These are phyloP conservation scores for Fragum sueziense DNA, from an alignment of 2,888 invertebrate genomes.

Conservation along the genomic window DNA sequence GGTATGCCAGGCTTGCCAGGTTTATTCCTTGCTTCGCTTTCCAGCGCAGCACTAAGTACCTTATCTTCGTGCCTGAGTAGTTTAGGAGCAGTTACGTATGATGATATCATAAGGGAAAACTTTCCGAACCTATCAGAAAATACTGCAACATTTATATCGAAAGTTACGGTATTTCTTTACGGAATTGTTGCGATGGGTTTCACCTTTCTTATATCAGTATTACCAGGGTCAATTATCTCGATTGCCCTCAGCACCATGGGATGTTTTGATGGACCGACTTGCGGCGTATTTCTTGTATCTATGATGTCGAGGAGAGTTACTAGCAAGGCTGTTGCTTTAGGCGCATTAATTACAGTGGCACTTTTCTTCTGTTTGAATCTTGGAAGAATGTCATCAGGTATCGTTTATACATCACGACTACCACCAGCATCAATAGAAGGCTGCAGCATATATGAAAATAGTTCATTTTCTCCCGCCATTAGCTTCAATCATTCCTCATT, in stretches of 20 bases:
- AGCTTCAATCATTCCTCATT: background rate
- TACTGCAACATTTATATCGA: background rate
- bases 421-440: slow-evolving; percentile 23
- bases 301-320: slow-evolving; percentile 11
- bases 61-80: slow-evolving; percentile 47
- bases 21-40: slow-evolving; percentile 47
- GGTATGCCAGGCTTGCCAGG: slow-evolving; percentile 46
- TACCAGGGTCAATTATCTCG: slow-evolving; percentile 21
- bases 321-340: background rate
- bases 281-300: slow-evolving; percentile 7
- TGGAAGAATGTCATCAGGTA: background rate
- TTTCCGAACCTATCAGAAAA: slow-evolving; percentile 1
- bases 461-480: too few species aligned
- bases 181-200: slow-evolving; percentile 7
- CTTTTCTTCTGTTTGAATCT: slow-evolving; percentile 6
- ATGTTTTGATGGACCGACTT: background rate
- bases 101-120: slow-evolving; percentile 41
- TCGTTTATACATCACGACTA: background rate
- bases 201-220: slow-evolving; percentile 14
- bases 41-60: slow-evolving; percentile 47
- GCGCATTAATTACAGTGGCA: background rate
- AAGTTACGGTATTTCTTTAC: slow-evolving; percentile 1
- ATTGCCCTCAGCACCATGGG: slow-evolving; percentile 7
- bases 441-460: background rate
- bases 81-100: slow-evolving; percentile 44